A percentile compares a stretch with the other conserved stretches of the same genome.
phyloP scores from a whole-genome alignment of 2,113 vertebrate genomes.

The Propithecus coquereli region DNA sequence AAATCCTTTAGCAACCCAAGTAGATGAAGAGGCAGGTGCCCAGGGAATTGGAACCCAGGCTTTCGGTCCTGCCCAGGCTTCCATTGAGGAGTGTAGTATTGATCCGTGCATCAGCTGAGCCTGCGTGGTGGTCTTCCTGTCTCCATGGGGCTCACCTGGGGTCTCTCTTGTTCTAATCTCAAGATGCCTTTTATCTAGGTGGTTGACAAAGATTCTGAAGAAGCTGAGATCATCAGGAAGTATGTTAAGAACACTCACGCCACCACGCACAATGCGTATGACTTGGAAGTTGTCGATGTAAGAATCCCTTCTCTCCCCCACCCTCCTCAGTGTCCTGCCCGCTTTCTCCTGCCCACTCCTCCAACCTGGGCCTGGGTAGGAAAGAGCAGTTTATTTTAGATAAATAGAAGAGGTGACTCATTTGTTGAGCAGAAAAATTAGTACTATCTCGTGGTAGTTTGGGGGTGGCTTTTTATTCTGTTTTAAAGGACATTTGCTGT shows the following conservation, averaged over 20 bases:
- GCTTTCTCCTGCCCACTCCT: not conserved
- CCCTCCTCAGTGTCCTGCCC: too few relatives aligned
- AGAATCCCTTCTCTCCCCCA: conserved; percentile 49
- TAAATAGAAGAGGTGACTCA: not conserved
- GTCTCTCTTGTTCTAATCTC: not conserved
- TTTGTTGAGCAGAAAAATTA: not conserved
- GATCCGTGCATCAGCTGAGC: fast-evolving
- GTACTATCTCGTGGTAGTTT: not conserved
- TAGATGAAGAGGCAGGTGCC: not conserved
- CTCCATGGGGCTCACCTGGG: not conserved
- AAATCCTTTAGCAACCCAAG: not conserved
- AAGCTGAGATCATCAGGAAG: conserved; percentile 91
- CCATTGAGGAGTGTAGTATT: fast-evolving
- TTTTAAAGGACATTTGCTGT: not conserved
- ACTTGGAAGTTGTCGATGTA: conserved; percentile 94
- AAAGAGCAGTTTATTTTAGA: not conserved
- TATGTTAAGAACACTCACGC: conserved; percentile 99
- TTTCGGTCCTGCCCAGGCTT: fast-evolving
- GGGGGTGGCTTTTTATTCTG: not conserved
- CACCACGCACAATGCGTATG: conserved; percentile 95
- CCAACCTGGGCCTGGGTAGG: not conserved
- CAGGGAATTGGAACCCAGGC: not conserved
- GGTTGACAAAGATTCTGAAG: conserved; percentile 90
- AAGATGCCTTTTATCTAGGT: conserved; percentile 81
- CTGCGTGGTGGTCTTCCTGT: not conserved